These are phyloP conservation scores for Halcyon leucocephala DNA, from an alignment of 2,797 vertebrate species.

Conservation along the genomic window DNA sequence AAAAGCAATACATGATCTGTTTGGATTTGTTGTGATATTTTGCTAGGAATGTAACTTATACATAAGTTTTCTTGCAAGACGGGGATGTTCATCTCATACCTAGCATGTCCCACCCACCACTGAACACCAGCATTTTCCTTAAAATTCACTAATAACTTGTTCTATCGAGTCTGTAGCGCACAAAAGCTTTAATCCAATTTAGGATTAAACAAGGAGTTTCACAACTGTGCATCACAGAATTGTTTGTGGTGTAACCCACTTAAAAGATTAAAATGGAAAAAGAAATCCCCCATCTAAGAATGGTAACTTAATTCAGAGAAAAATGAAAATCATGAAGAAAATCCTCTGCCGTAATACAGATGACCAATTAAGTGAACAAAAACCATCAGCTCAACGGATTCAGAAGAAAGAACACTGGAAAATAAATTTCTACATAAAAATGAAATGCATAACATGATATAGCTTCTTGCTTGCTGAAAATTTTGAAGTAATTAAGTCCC, in stretches of 20 bases:
- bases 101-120: neutral
- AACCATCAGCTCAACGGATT: neutral
- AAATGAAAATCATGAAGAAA: neutral
- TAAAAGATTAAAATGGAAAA: neutral
- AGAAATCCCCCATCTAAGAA: neutral
- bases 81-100: neutral
- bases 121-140: neutral
- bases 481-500: neutral
- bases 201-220: neutral
- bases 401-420: neutral
- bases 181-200: neutral
- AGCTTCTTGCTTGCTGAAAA: neutral
- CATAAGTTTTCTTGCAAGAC: neutral
- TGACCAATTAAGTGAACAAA: neutral
- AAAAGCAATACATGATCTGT: neutral
- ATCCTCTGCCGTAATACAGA: neutral
- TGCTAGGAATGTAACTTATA: neutral
- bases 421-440: neutral
- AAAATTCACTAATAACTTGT: neutral
- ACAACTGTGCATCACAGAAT: neutral
- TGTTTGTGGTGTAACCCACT: neutral
- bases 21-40: neutral
- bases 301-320: neutral
- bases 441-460: neutral
- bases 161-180: neutral